These are phyloP conservation scores for Lerema accius DNA, from an alignment of 1,140 invertebrate species.

Conservation along the genomic window DNA sequence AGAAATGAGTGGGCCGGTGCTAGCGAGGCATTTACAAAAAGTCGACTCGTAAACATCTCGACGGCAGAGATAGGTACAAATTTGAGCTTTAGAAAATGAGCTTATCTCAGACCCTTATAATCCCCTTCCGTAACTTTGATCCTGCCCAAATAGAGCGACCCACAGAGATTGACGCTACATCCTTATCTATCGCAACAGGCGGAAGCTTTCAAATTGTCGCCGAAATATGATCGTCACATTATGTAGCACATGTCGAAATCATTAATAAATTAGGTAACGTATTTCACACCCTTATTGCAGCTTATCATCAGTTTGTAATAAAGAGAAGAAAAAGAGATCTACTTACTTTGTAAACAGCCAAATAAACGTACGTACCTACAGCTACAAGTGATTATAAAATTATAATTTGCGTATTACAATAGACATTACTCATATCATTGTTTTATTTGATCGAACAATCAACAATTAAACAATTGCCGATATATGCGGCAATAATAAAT, in stretches of 20 bases:
- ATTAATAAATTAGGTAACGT: no score
- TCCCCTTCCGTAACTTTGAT: constrained; percentile 75
- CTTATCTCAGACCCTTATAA: constrained; percentile 79
- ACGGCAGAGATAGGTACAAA: constrained; percentile 64
- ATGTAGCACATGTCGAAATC: constrained; percentile 5
- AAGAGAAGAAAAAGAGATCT: no score
- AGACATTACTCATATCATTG: no score
- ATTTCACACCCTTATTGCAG: no score
- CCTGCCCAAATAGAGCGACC: constrained; percentile 70
- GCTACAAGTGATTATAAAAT: no score
- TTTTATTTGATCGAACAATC: no score
- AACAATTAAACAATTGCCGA: no score
- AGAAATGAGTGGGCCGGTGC: constrained; percentile 32
- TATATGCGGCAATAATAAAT: no score
- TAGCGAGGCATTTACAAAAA: constrained; percentile 45
- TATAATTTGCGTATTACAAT: no score
- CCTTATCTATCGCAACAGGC: constrained; percentile 69
- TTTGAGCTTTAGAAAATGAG: constrained; percentile 73
- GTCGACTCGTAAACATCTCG: constrained; percentile 46
- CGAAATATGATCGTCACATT: constrained; percentile 54
- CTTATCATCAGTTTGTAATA: no score
- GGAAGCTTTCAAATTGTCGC: constrained; percentile 51
- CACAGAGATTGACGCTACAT: constrained; percentile 72
- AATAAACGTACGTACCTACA: no score
- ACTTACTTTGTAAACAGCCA: no score